These are phyloP conservation scores for Actinernus sp. DNA, from an alignment of 92 coral and sea anemone genomes.

Conservation along the genomic window DNA sequence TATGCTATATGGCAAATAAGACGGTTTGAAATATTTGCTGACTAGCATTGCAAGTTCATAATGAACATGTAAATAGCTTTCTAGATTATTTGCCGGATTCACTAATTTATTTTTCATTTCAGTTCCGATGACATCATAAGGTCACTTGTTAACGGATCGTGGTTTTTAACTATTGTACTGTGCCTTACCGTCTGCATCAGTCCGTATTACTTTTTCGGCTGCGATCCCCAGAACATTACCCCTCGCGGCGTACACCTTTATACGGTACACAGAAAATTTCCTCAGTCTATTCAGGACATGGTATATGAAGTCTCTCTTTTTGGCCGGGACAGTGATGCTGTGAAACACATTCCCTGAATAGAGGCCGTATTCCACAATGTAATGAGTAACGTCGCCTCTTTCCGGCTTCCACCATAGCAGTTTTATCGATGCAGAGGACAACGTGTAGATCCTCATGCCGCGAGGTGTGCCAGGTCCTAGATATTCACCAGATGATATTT, in stretches of 20 bases:
- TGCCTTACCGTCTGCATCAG: slow-evolving; percentile 27
- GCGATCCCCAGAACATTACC: slow-evolving; percentile 4
- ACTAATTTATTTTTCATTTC: too few relatives aligned
- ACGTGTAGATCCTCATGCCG: not conserved
- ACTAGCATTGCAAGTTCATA: too few relatives aligned
- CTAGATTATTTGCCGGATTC: too few relatives aligned
- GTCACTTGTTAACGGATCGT: too few relatives aligned
- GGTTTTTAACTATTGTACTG: too few relatives aligned
- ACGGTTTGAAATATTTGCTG: too few relatives aligned
- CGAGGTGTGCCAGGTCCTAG: slow-evolving; percentile 31
- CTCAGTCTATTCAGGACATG: slow-evolving; percentile 5
- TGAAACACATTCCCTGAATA: not conserved
- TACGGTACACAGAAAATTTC: slow-evolving; percentile 14
- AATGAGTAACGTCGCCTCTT: slow-evolving; percentile 9
- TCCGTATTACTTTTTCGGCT: slow-evolving; percentile 4
- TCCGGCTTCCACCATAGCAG: slow-evolving; percentile 19
- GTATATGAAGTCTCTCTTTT: too few relatives aligned
- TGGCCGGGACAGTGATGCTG: not conserved
- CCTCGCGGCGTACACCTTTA: slow-evolving; percentile 22
- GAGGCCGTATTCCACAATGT: slow-evolving; percentile 11
- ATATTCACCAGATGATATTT: too few relatives aligned
- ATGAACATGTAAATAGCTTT: too few relatives aligned
- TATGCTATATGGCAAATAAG: too few relatives aligned
- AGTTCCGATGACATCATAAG: too few relatives aligned
- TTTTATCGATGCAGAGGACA: slow-evolving; percentile 7